Evolutionary conservation across 2,113 vertebrate genomes (phyloP).

Genomic region (Mellivora capensis): DNA sequence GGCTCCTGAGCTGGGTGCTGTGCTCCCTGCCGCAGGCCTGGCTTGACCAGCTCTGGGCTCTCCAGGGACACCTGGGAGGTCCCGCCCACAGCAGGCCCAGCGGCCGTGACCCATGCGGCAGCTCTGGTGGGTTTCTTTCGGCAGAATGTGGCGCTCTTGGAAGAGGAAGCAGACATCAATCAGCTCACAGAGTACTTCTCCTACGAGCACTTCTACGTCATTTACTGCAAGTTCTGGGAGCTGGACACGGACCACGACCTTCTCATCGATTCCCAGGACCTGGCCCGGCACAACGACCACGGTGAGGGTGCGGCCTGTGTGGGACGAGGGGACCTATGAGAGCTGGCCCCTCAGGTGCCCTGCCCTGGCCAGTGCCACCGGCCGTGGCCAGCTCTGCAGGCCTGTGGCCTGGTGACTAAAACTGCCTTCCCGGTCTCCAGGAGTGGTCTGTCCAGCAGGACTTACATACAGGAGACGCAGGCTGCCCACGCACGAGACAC

Average conservation of each 20-base stretch:
- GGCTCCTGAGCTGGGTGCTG: rapidly evolving
- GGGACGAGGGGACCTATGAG: background rate
- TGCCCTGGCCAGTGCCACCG: rapidly evolving
- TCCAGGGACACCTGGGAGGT: rapidly evolving
- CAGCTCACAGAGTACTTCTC: conserved; percentile 97
- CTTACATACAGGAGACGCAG: rapidly evolving
- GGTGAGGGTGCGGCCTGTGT: conserved; percentile 75
- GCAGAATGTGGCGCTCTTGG: conserved; percentile 92
- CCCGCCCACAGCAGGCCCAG: rapidly evolving
- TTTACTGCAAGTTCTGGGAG: conserved; percentile 99
- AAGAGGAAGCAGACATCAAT: conserved; percentile 95
- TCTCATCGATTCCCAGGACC: conserved; percentile 91
- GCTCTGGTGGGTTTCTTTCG: rapidly evolving
- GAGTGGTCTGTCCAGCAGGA: background rate
- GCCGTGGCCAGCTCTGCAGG: rapidly evolving
- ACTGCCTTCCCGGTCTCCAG: too few species aligned
- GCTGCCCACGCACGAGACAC: background rate
- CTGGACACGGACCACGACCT: conserved; percentile 97
- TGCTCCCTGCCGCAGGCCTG: rapidly evolving
- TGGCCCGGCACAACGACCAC: conserved; percentile 93
- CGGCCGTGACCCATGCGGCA: rapidly evolving
- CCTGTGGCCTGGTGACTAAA: rapidly evolving
- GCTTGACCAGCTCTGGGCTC: background rate
- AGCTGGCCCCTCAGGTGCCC: rapidly evolving
- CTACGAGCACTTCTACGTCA: conserved; percentile 98